Evolutionary conservation across 2,113 vertebrate genomes (phyloP), one percentile per base, ranked within the genome.

Genomic region (Tachycineta bicolor): DNA sequence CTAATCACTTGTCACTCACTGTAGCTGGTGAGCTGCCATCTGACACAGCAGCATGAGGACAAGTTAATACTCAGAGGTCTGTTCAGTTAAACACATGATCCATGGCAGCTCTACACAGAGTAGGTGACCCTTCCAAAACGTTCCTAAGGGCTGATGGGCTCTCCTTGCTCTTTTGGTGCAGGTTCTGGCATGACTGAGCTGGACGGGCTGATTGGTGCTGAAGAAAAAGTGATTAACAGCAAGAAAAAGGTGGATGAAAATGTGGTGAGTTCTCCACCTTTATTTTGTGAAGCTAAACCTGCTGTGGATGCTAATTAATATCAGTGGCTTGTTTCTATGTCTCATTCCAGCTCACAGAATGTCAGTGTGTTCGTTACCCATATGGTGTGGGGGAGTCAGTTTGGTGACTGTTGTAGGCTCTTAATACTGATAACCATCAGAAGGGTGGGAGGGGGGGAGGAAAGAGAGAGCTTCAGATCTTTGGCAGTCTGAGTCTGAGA

Each of bases 211-310:
- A 99, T 99, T 1, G 99, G 99, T 0, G 98, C 99, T 0, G 99
- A 99, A 93, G 99, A 99, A 92, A 99, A 99, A 94, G 98, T 99
- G 92, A 99, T 99, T 95, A 99, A 99, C 98, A 98, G 98, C 98
- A 99, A 99, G 97, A 98, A 98, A 89, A 99, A 99, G 96, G 98
- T 99, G 93, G 98, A 98, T 87, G 97, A 98, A 82, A 99, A 99
- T 41, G 98, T 99, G 99, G 99, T 99, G 97, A 98, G 99, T 84
- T 41, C 11, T 47, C 76, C 73, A 49, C 84, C 29, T 82, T 68
- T 71, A 18, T 49, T 87, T 75, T 59, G n/a, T 39, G 33, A 67
- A 62, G 60, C 9, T 44, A 19, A 91, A 39, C 47, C 43, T 44
- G 41, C 62, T 1, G 1, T 20, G 77, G 87, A 63, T 75, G 39